Evolutionary conservation across 2,888 invertebrate species (phyloP), one percentile per base, ranked within the genome.

Genomic region (Meteorus colon): DNA sequence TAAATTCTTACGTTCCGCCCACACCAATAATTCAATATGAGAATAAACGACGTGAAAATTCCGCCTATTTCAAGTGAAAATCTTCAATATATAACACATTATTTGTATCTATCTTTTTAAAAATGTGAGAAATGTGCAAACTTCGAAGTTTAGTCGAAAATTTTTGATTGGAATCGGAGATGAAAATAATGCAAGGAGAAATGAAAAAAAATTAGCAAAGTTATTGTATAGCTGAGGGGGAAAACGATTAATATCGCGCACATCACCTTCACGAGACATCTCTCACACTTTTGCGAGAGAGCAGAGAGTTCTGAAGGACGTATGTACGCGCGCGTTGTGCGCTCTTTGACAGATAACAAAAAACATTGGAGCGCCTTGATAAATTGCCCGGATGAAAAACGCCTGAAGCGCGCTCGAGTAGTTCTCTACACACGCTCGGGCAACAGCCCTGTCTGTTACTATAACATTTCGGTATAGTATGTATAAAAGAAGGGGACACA

Each of bases 341-440:
- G 67, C 68, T 82, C 81, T 84, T 86, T 84, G 86, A 87, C 84
- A 84, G 83, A 83, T 83, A 55, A 79, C 83, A 82, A 86, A 85
- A 84, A 85, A 84, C 84, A 85, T 85, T 81, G 84, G 82, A 83
- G 83, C 79, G 81, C 81, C 81, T 85, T 87, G 86, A 87, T 87
- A 85, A 86, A 88, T 87, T 86, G 84, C 83, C 80, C 79, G 80
- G 84, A 84, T 66, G 83, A 84, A 86, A 85, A 71, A 86, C 82
- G 81, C 83, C 82, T 82, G 29, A 71, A 68, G 45, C 45, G 73
- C 51, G 73, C 31, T 55, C 55, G 55, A 55, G 55, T 55, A 55
- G 19, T 19, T 55, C n/a, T 19, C 34, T 34, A 37, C 34, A 31
- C 24, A 60, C n/a, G 82, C 80, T 81, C 82, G 81, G 82, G 83